Evolutionary conservation across 30 jellyfish, hydroid and myxozoan genomes (phyloP).

Genomic region (Pseudorhiza aurosa): DNA sequence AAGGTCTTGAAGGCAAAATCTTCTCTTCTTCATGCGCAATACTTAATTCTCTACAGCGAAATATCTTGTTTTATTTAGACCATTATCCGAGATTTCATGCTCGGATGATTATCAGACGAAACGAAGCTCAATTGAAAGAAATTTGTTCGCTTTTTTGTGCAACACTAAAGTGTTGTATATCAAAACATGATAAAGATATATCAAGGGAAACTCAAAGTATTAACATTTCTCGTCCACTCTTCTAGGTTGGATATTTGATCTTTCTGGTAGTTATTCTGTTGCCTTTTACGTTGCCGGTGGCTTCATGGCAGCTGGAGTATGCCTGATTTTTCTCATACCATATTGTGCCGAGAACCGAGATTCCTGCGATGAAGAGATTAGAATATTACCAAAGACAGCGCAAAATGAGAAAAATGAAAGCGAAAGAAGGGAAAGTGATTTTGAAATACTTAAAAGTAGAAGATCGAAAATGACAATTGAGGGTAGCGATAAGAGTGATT

Average conservation of each 20-base stretch:
- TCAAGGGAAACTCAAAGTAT: background rate
- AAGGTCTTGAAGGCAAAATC: too few relatives aligned
- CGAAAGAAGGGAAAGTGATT: background rate
- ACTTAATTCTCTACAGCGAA: too few relatives aligned
- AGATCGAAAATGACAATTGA: background rate
- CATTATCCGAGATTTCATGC: too few relatives aligned
- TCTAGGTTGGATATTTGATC: slow-evolving; percentile 95
- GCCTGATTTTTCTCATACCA: slow-evolving; percentile 88
- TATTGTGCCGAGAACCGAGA: slow-evolving; percentile 36
- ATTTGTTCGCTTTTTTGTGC: too few relatives aligned
- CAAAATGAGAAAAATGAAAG: background rate
- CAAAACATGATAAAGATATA: too few relatives aligned
- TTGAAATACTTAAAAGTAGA: background rate
- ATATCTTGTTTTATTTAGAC: too few relatives aligned
- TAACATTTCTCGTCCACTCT: background rate
- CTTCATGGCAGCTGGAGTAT: slow-evolving; percentile 91
- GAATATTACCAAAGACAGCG: background rate
- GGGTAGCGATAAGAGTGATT: background rate
- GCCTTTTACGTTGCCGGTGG: slow-evolving; percentile 98
- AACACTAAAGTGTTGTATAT: too few relatives aligned
- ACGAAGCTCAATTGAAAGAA: too few relatives aligned
- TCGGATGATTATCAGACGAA: too few relatives aligned
- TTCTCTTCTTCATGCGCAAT: too few relatives aligned
- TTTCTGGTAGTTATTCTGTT: slow-evolving; percentile 76
- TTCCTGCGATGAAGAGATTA: background rate